A percentile compares a stretch with the other conserved stretches of the same genome.
Evolutionary conservation across 2,113 vertebrate genomes (phyloP).

Genomic region (Otolemur garnettii): DNA sequence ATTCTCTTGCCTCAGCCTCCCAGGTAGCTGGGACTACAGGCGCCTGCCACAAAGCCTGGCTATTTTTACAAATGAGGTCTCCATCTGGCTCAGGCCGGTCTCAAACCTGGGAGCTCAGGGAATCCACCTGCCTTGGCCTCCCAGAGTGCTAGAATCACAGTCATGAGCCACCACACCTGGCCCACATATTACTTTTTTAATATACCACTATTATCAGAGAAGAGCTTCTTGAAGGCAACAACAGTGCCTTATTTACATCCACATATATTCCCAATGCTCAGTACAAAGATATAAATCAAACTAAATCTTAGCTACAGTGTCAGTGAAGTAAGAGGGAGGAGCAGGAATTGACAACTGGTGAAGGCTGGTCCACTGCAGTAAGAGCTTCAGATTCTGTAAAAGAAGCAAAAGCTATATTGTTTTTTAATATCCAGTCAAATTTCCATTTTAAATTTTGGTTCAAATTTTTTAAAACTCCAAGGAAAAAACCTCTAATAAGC

Average conservation of each 20-base stretch:
- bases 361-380: background rate
- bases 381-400: conserved; percentile 44
- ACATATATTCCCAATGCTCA: background rate
- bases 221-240: conserved; percentile 27
- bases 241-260: conserved; percentile 8
- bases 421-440: conserved; percentile 44
- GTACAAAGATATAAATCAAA: conserved; percentile 50
- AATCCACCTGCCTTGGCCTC: too few species aligned
- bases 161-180: too few species aligned
- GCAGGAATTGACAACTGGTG: background rate
- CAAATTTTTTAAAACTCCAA: background rate
- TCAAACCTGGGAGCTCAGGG: too few species aligned
- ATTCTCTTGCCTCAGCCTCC: too few species aligned
- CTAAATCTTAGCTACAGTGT: background rate
- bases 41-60: too few species aligned
- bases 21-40: too few species aligned
- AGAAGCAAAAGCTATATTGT: conserved; percentile 45
- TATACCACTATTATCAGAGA: conserved; percentile 18
- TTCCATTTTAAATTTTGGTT: conserved; percentile 53
- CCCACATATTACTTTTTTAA: conserved; percentile 23
- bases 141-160: too few species aligned
- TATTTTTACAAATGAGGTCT: too few species aligned
- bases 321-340: background rate
- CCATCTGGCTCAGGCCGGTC: too few species aligned
- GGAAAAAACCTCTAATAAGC: background rate